Evolutionary conservation across 1,140 invertebrate species (phyloP).

Genomic region (Drosophila kohkoa): DNA sequence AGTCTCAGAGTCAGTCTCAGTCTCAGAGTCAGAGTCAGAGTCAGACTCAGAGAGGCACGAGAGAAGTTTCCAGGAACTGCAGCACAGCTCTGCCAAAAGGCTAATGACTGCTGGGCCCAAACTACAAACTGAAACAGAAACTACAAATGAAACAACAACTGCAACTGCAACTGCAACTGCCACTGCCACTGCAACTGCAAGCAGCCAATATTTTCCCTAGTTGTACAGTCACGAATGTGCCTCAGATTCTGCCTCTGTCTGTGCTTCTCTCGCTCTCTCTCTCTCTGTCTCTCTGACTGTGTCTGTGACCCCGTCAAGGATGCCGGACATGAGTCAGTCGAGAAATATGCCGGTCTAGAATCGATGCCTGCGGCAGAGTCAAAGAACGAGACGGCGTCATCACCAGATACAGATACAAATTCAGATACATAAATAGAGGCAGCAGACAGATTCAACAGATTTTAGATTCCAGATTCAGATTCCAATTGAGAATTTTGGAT

Average conservation of each 20-base stretch:
- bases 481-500: too few relatives aligned
- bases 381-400: neutral
- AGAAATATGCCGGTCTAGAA: conserved; percentile 34
- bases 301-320: conserved; percentile 45
- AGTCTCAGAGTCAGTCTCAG: neutral
- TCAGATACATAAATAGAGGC: neutral
- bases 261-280: too few relatives aligned
- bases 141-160: neutral
- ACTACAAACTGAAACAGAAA: neutral
- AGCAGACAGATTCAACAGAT: too few relatives aligned
- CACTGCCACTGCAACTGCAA: too few relatives aligned
- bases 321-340: conserved; percentile 50
- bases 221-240: conserved; percentile 49
- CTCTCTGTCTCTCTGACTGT: neutral
- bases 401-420: neutral
- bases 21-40: neutral
- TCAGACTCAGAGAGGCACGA: neutral
- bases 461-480: too few relatives aligned
- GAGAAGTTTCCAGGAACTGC: conserved; percentile 72
- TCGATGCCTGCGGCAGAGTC: conserved; percentile 11
- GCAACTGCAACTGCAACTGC: too few relatives aligned
- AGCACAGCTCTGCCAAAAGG: conserved; percentile 53
- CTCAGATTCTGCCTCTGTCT: neutral
- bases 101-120: conserved; percentile 68
- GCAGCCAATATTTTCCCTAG: conserved; percentile 13